These are phyloP conservation scores for Acyrthosiphon pisum DNA, from an alignment of 1,140 invertebrate genomes.

Conservation along the genomic window DNA sequence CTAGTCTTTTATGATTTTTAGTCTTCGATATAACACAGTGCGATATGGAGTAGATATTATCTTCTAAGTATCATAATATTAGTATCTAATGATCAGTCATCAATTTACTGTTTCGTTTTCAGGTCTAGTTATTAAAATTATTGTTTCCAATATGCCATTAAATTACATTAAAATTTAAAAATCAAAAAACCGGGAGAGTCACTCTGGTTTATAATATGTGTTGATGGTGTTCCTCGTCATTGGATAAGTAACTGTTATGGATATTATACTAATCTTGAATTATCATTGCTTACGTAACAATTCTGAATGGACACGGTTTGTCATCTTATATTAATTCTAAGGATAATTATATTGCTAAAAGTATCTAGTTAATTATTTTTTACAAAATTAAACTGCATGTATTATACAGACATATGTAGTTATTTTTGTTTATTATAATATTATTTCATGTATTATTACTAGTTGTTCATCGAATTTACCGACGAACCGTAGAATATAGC, in stretches of 20 bases:
- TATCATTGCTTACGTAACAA: background rate
- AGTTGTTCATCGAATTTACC: background rate
- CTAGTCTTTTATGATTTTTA: no score
- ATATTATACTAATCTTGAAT: no score
- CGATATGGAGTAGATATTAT: no score
- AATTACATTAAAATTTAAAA: background rate
- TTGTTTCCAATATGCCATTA: background rate
- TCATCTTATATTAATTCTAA: no score
- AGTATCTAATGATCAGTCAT: no score
- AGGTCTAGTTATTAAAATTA: background rate
- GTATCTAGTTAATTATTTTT: background rate
- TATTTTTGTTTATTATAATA: background rate
- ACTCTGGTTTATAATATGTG: background rate
- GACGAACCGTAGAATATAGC: background rate
- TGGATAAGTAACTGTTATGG: background rate
- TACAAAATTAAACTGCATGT: background rate
- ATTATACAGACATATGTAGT: background rate
- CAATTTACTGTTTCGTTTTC: no score
- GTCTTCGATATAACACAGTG: no score
- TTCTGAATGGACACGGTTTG: background rate
- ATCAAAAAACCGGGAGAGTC: background rate
- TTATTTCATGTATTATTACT: background rate
- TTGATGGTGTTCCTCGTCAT: background rate
- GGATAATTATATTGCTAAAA: no score
- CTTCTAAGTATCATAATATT: no score